Percentiles rank a stretch among this genome's conserved stretches.
These are phyloP conservation scores for Triops longicaudatus DNA, from an alignment of 1,140 invertebrate genomes.

Conservation along the genomic window DNA sequence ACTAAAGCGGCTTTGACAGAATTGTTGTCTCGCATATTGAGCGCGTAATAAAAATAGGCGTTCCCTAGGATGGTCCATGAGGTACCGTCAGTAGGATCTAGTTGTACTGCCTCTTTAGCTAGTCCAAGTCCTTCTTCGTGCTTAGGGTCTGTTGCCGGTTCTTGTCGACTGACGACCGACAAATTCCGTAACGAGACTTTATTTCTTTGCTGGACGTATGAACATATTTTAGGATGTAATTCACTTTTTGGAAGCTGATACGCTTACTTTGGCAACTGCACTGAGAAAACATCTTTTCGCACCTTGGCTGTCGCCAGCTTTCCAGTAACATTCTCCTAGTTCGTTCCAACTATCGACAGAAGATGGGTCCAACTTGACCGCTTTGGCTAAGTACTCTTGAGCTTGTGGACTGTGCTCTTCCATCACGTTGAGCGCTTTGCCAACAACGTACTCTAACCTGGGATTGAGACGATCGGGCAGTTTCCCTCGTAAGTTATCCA, in stretches of 20 bases:
- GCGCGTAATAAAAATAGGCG: conserved; percentile 73
- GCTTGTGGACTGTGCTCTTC: conserved; percentile 57
- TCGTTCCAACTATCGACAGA: conserved; percentile 80
- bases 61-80: conserved; percentile 82
- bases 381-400: conserved; percentile 64
- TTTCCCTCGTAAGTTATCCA: conserved; percentile 33
- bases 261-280: conserved; percentile 66
- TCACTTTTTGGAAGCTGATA: background rate
- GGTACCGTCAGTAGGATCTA: conserved; percentile 70
- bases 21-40: conserved; percentile 58
- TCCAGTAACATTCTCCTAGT: conserved; percentile 82
- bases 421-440: conserved; percentile 65
- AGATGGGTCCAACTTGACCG: conserved; percentile 75
- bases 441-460: conserved; percentile 63
- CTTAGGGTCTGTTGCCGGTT: conserved; percentile 44
- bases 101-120: conserved; percentile 71
- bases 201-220: conserved; percentile 54
- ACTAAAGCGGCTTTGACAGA: conserved; percentile 45
- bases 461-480: conserved; percentile 50
- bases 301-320: conserved; percentile 67
- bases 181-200: conserved; percentile 69
- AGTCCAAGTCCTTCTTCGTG: conserved; percentile 63
- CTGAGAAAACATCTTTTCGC: conserved; percentile 78
- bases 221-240: conserved; percentile 23
- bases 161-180: conserved; percentile 72